These are phyloP conservation scores for Python bivittatus DNA, from an alignment of 2,113 vertebrate genomes.

Conservation along the genomic window DNA sequence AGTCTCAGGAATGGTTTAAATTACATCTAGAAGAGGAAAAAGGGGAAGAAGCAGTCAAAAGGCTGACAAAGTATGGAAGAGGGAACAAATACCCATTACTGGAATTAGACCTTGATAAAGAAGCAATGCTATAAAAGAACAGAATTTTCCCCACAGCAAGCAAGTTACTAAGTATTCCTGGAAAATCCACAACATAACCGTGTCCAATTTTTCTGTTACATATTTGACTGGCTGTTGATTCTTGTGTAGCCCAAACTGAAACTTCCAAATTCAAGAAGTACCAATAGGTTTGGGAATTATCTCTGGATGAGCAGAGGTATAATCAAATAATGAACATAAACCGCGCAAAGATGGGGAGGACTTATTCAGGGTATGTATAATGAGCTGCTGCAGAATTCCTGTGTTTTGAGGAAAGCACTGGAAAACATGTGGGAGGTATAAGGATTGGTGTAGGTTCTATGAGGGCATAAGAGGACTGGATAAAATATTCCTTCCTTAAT, in stretches of 20 bases:
- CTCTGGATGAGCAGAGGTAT: neutral
- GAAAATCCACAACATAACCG: neutral
- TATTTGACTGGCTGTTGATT: neutral
- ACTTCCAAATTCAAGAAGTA: neutral
- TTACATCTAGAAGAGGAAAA: neutral
- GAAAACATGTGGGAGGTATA: neutral
- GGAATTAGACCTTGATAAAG: neutral
- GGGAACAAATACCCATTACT: neutral
- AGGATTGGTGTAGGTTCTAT: neutral
- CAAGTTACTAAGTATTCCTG: neutral
- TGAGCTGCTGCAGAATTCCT: neutral
- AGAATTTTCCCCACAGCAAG: neutral
- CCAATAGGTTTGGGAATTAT: neutral
- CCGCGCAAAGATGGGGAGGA: neutral
- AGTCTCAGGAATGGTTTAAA: neutral
- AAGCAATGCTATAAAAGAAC: neutral
- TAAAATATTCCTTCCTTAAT: neutral
- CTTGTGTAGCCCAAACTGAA: neutral
- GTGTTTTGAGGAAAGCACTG: neutral
- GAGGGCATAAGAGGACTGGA: neutral
- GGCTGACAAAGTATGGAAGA: neutral
- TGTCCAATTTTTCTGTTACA: neutral
- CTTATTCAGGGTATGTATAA: neutral
- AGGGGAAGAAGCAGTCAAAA: neutral
- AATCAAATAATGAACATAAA: neutral